Conservation (phyloP, 1,140 invertebrate species). For the Dermatophagoides farinae region DNA sequence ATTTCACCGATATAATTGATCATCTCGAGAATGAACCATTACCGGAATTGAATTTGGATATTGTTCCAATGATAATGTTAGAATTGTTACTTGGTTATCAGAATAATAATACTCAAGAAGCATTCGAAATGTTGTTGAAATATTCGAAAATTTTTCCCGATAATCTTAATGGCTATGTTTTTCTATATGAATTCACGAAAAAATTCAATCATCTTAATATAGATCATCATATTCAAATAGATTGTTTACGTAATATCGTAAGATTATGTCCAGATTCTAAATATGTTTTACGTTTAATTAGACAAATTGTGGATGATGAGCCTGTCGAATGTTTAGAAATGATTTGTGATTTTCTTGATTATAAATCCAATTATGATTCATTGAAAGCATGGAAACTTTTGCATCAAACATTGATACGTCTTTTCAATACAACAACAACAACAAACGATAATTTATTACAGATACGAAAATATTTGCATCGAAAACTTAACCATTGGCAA, state of each 20-base stretch:
- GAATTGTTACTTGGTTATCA: too few relatives aligned
- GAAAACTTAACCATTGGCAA: too few relatives aligned
- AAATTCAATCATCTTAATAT: background rate
- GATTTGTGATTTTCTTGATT: background rate
- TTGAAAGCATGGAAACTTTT: background rate
- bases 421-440: background rate
- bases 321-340: background rate
- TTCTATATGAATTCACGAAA: background rate
- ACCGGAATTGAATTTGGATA: background rate
- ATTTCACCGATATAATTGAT: background rate
- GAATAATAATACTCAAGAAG: too few relatives aligned
- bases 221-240: background rate
- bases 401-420: background rate
- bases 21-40: background rate
- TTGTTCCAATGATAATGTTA: background rate
- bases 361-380: background rate
- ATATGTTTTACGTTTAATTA: background rate
- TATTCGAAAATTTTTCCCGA: background rate
- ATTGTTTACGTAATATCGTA: background rate
- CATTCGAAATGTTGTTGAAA: background rate
- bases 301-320: background rate
- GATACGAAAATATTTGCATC: too few relatives aligned
- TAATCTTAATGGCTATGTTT: background rate
- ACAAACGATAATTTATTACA: too few relatives aligned
- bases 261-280: background rate